Conservation (phyloP, 37 sponge, comb jelly and placozoan genomes). For the Dysidea cf. avara region DNA sequence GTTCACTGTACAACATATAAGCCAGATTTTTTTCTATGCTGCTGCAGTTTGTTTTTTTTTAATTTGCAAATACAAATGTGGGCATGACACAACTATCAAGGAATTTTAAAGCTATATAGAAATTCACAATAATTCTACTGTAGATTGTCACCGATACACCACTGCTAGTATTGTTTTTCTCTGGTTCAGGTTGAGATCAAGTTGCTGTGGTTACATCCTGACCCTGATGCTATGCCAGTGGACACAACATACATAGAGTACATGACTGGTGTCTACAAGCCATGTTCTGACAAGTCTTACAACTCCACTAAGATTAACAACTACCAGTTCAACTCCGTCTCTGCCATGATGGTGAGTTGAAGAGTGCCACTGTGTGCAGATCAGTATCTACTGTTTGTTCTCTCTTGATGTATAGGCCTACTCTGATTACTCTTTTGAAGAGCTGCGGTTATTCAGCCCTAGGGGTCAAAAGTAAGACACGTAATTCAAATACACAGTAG, state of each 20-base stretch:
- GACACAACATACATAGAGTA: slow-evolving; percentile 35
- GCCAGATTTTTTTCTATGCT: too few relatives aligned
- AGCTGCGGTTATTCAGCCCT: slow-evolving; percentile 80
- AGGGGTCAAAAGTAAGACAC: slow-evolving; percentile 57
- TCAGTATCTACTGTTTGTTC: neutral
- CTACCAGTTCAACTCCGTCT: slow-evolving; percentile 52
- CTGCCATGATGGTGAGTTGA: slow-evolving; percentile 73
- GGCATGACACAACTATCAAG: too few relatives aligned
- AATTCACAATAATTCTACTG: too few relatives aligned
- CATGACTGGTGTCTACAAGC: slow-evolving; percentile 59
- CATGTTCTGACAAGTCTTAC: slow-evolving; percentile 47
- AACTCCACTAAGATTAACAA: slow-evolving; percentile 41
- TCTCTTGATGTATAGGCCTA: slow-evolving; percentile 43
- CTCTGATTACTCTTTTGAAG: slow-evolving; percentile 85
- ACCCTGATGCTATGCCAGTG: slow-evolving; percentile 8
- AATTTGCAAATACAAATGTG: too few relatives aligned
- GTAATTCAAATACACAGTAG: too few relatives aligned
- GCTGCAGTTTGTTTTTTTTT: too few relatives aligned
- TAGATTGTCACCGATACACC: too few relatives aligned
- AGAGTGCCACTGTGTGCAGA: neutral
- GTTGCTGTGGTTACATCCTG: slow-evolving; percentile 49
- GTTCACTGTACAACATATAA: too few relatives aligned
- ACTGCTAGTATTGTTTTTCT: neutral
- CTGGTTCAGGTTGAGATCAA: slow-evolving; percentile 69
- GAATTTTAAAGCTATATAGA: too few relatives aligned